Base-by-base conservation (phyloP, 2,888 invertebrate genomes). In the Brachyptera putata region DNA sequence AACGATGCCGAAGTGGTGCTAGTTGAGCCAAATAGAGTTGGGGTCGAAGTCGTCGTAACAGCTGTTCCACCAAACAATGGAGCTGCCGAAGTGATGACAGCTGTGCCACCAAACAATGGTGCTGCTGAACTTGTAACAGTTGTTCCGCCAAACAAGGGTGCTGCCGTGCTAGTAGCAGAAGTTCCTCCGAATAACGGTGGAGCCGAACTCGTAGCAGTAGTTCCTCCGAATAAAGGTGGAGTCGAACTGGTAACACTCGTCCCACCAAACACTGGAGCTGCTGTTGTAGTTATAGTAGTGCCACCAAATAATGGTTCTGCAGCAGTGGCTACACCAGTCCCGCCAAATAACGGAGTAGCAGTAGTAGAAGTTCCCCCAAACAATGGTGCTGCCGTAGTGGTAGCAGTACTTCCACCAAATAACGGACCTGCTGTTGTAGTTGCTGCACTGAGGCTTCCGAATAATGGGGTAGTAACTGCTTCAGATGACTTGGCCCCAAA, bases 51-150 rank as follows among this genome's bases (percentile, higher is more conserved):
- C n/a, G n/a, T n/a, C n/a, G 49, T 18, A 3, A 43, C 25, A 3
- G 49, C 2, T 86, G 88, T 86, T 78, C 89, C 30, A 11, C 59
- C 59, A 55, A 59, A 41, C 11, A 41, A n/a, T 9, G 9, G 4
- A 4, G 14, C 16, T 41, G 41, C 5, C 41, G 41, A 9, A 14
- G 9, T 14, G 41, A 14, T 5, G 9, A 14, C 9, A 41, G 16
- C 41, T 41, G 41, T 7, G n/a, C 5, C 4, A 18, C 46, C 46
- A 21, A 46, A 41, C 11, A 41, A n/a, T 9, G 9, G 4, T 4
- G 14, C 16, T 41, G 41, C 5, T 41, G 41, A 9, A 14, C 9
- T 14, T 41, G 14, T 5, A 9, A 14, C 9, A 41, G 16, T 41
- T 41, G 41, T 7, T n/a, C 5, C 4, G 18, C 46, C 46, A 21